Base-by-base conservation (phyloP, 2,888 invertebrate species). In the Temnothorax rugatulus region DNA sequence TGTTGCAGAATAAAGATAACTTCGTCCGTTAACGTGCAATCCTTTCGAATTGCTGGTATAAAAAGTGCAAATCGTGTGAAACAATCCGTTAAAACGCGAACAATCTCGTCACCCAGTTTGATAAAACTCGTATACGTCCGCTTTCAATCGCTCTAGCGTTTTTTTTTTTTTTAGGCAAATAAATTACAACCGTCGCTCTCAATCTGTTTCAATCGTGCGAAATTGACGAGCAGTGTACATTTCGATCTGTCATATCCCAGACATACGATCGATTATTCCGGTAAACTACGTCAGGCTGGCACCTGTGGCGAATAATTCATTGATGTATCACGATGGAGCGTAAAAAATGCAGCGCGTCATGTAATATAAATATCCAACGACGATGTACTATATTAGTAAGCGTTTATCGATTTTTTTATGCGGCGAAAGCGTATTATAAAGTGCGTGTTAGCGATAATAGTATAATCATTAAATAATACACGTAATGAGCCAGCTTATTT, bases 241-340 rank as follows among this genome's bases (percentile, higher is more conserved):
- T 83, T 83, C 54, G 54, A 83, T 83, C 54, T 81, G 64, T 54
- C 44, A 81, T 66, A 38, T 21, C 38, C 63, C n/a, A 41, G 59
- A 29, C 82, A 13, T 50, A 18, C 66, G 47, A 83, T 68, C 83
- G 38, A 68, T 68, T 82, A 66, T 73, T 71, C 71, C 47, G 41
- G 34, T 79, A 87, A 90, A 88, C 82, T 81, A 88, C 77, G 77
- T 79, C 73, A 68, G 77, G 38, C 84, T 66, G 77, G 76, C 85
- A 85, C 75, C 84, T 54, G 66, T 54, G 84, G 84, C 73, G 38
- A 83, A 64, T 82, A 75, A 74, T 83, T 73, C 83, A 75, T 84
- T 73, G 79, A 77, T 21, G 76, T 18, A 50, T 59, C 47, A 74
- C 82, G 34, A 41, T 18, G 38, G 15, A n/a, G 77, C 63, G 77